Conservation (phyloP, 2,888 invertebrate genomes). For the Globia sparganii region DNA sequence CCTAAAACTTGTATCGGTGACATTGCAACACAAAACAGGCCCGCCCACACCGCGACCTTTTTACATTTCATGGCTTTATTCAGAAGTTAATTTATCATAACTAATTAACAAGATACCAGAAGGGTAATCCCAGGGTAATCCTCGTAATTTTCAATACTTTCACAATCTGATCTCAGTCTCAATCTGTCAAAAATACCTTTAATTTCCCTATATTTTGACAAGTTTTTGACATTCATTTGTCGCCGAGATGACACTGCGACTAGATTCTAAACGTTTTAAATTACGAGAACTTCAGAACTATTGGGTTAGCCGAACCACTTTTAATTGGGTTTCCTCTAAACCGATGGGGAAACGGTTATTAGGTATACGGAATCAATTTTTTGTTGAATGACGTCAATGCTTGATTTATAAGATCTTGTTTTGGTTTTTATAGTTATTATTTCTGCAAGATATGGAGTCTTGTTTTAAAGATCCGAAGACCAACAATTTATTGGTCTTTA, state of each 20-base stretch:
- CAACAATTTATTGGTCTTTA: no score
- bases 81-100: constrained; percentile 50
- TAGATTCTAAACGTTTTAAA: no score
- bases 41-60: constrained; percentile 53
- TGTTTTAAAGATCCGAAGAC: background rate
- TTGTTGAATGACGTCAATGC: constrained; percentile 13
- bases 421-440: background rate
- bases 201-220: no score
- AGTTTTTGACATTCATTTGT: no score
- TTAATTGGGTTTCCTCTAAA: constrained; percentile 60
- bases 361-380: constrained; percentile 21
- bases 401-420: constrained; percentile 18
- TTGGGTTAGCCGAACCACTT: constrained; percentile 47
- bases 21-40: constrained; percentile 48
- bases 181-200: no score
- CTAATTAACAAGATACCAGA: constrained; percentile 59
- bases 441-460: background rate
- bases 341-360: constrained; percentile 38
- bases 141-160: no score
- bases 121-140: no score
- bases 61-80: constrained; percentile 51
- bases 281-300: no score
- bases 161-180: no score
- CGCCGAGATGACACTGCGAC: no score
- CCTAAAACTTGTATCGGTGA: constrained; percentile 29